Percentiles rank a stretch among this genome's conserved stretches.
Evolutionary conservation across 2,797 vertebrate genomes (phyloP).

Genomic region (Cynopterus sphinx): DNA sequence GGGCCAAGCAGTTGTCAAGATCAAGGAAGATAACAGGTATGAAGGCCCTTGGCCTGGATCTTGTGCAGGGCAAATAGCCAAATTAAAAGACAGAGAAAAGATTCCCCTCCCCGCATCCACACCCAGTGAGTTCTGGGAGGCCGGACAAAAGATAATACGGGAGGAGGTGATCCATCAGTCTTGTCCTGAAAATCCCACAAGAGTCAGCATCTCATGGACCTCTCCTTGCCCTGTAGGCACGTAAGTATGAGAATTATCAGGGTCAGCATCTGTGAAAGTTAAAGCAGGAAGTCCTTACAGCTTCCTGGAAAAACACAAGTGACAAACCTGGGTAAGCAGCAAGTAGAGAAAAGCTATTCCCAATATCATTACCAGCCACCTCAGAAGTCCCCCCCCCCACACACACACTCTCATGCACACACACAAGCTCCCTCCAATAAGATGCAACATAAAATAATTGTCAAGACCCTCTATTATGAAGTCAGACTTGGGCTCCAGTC

Average conservation of each 20-base stretch:
- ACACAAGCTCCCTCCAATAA: background rate
- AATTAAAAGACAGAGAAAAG: background rate
- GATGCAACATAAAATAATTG: background rate
- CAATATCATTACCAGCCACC: background rate
- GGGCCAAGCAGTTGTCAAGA: background rate
- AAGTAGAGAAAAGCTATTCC: conserved; percentile 48
- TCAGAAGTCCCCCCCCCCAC: background rate
- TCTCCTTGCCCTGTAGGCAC: conserved; percentile 51
- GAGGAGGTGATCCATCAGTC: conserved; percentile 73
- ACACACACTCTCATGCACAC: background rate
- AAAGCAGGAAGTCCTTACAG: conserved; percentile 75
- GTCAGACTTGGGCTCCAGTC: background rate
- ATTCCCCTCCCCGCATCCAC: background rate
- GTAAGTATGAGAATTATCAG: conserved; percentile 74
- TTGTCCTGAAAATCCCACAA: conserved; percentile 71
- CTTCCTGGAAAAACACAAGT: conserved; percentile 76
- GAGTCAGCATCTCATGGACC: conserved; percentile 69
- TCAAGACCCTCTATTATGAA: background rate
- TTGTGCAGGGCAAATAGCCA: background rate
- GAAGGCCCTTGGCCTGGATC: background rate
- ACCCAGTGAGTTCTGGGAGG: background rate
- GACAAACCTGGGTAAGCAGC: conserved; percentile 72
- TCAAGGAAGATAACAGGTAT: background rate
- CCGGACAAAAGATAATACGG: conserved; percentile 29
- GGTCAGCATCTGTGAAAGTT: conserved; percentile 70